Evolutionary conservation across 2,888 invertebrate species (phyloP).

Genomic region (Dryadula phaetusa): DNA sequence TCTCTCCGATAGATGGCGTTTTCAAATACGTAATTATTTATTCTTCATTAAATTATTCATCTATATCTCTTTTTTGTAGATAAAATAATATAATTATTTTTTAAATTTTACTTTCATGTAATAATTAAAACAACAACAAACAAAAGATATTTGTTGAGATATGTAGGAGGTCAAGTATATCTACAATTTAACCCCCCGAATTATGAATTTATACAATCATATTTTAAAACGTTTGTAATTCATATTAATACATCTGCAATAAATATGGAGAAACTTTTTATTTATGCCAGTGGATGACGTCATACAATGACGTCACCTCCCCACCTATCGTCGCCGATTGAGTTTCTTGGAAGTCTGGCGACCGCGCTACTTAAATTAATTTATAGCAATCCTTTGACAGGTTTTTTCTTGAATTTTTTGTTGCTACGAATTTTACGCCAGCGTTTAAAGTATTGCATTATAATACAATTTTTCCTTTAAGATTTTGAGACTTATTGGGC

Average conservation of each 20-base stretch:
- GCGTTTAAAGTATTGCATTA: constrained; percentile 25
- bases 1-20: constrained; percentile 60
- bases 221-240: neutral
- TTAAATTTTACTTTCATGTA: neutral
- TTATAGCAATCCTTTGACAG: constrained; percentile 44
- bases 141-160: neutral
- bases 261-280: neutral
- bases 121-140: neutral
- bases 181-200: neutral
- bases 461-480: constrained; percentile 31
- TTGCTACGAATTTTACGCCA: constrained; percentile 23
- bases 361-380: constrained; percentile 51
- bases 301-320: constrained; percentile 64
- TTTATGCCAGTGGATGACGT: constrained; percentile 68
- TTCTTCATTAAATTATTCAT: neutral
- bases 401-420: constrained; percentile 25
- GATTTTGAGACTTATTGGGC: constrained; percentile 24
- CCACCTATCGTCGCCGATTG: constrained; percentile 51
- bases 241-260: neutral
- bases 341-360: constrained; percentile 63
- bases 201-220: neutral
- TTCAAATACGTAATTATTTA: constrained; percentile 18
- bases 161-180: neutral
- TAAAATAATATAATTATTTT: neutral
- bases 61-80: neutral